These are phyloP conservation scores for Drosophila nigromelanica DNA, from an alignment of 1,140 invertebrate genomes.

Conservation along the genomic window DNA sequence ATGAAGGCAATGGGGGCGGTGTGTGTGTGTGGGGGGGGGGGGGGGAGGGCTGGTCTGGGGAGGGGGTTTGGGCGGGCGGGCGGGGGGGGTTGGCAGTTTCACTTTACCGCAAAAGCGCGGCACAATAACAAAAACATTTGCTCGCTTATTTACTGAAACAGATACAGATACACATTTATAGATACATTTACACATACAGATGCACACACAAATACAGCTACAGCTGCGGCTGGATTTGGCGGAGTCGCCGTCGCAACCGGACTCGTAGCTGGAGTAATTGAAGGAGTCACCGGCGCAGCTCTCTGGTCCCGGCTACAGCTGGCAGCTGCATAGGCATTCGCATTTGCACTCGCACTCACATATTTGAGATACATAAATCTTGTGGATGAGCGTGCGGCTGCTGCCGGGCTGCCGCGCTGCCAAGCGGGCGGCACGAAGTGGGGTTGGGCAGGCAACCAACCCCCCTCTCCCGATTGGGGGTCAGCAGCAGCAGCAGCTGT, in stretches of 20 bases:
- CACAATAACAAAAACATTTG: constrained; percentile 77
- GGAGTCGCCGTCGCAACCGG: constrained; percentile 5
- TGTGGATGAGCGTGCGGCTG: constrained; percentile 74
- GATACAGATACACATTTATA: neutral
- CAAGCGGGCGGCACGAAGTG: constrained; percentile 35
- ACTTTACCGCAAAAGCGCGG: too few species aligned
- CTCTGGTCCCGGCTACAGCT: constrained; percentile 25
- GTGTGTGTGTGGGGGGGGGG: neutral
- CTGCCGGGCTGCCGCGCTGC: constrained; percentile 41
- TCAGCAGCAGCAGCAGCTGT: constrained; percentile 35
- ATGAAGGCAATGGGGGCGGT: constrained; percentile 40
- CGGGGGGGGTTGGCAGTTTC: too few species aligned
- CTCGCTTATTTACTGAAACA: constrained; percentile 49
- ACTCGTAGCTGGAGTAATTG: constrained; percentile 40
- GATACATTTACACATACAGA: constrained; percentile 4
- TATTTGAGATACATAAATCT: constrained; percentile 81
- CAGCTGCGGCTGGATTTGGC: constrained; percentile 43
- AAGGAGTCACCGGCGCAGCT: constrained; percentile 41
- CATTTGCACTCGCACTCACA: constrained; percentile 53
- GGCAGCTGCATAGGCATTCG: constrained; percentile 69
- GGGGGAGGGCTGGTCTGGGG: constrained; percentile 12
- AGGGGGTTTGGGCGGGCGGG: too few species aligned
- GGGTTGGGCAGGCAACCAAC: constrained; percentile 19
- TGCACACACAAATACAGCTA: constrained; percentile 40
- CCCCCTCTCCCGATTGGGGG: constrained; percentile 24